Conservation (phyloP, 2,113 vertebrate genomes). For the Malurus melanocephalus region DNA sequence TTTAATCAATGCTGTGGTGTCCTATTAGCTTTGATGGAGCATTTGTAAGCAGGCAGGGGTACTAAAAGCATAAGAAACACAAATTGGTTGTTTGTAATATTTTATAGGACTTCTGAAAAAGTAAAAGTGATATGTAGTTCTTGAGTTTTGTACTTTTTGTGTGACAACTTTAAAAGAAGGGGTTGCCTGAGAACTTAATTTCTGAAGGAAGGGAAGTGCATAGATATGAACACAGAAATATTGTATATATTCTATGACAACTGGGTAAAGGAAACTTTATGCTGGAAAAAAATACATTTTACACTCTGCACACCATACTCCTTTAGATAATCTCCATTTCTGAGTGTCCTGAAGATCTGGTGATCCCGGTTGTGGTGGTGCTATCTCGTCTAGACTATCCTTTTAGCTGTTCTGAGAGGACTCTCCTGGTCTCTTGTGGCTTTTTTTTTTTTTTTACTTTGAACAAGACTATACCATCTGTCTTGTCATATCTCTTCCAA, state of each 20-base stretch:
- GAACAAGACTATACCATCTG: not conserved
- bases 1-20: not conserved
- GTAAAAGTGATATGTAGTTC: not conserved
- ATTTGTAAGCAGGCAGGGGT: not conserved
- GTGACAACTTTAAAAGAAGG: not conserved
- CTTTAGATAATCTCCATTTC: not conserved
- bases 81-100: not conserved
- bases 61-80: not conserved
- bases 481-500: not conserved
- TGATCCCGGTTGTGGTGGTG: not conserved
- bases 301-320: not conserved
- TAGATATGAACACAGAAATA: not conserved
- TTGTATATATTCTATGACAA: not conserved
- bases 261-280: not conserved
- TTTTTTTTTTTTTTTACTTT: not conserved
- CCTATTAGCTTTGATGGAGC: not conserved
- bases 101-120: not conserved
- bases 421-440: not conserved
- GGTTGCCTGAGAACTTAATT: fast-evolving
- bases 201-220: not conserved
- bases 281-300: not conserved
- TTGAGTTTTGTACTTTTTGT: not conserved
- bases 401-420: not conserved
- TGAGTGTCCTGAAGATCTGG: not conserved
- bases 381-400: not conserved